Percentiles rank a stretch among this genome's conserved stretches.
Conservation (phyloP, 2,888 invertebrate genomes). For the Dinocampus coccinellae region DNA sequence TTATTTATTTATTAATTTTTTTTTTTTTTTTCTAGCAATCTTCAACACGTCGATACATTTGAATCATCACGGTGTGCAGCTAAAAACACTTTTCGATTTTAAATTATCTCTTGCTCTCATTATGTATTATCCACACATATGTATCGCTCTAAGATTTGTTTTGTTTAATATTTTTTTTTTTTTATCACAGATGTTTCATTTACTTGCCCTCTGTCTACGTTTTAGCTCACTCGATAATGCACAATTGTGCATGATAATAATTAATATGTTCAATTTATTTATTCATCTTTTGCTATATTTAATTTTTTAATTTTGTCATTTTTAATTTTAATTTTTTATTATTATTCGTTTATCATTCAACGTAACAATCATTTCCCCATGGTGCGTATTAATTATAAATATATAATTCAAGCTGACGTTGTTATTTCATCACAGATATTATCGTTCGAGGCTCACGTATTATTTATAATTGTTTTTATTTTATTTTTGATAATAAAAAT, state of each 20-base stretch:
- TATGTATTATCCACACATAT: constrained; percentile 31
- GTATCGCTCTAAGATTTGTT: constrained; percentile 52
- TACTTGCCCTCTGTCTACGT: constrained; percentile 48
- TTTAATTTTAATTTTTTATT: not conserved
- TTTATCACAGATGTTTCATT: constrained; percentile 72
- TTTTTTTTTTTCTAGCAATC: constrained; percentile 44
- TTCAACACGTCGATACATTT: constrained; percentile 37
- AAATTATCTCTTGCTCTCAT: not conserved
- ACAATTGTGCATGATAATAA: constrained; percentile 28
- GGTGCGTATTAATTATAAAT: constrained; percentile 36
- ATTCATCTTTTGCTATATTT: too few species aligned
- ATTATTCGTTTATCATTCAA: not conserved
- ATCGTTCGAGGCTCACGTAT: constrained; percentile 26
- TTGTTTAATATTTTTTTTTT: constrained; percentile 33
- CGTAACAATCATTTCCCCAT: constrained; percentile 21
- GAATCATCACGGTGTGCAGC: constrained; percentile 47
- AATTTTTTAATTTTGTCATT: constrained; percentile 26
- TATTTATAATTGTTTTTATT: constrained; percentile 35
- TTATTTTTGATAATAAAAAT: constrained; percentile 24
- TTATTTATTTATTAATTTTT: too few species aligned
- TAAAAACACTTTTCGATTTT: constrained; percentile 45
- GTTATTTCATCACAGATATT: constrained; percentile 36
- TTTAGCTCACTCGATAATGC: constrained; percentile 41
- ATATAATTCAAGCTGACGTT: constrained; percentile 11
- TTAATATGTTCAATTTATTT: too few species aligned